phyloP scores from a whole-genome alignment of 2,888 invertebrate genomes.

The Scaeva pyrastri region DNA sequence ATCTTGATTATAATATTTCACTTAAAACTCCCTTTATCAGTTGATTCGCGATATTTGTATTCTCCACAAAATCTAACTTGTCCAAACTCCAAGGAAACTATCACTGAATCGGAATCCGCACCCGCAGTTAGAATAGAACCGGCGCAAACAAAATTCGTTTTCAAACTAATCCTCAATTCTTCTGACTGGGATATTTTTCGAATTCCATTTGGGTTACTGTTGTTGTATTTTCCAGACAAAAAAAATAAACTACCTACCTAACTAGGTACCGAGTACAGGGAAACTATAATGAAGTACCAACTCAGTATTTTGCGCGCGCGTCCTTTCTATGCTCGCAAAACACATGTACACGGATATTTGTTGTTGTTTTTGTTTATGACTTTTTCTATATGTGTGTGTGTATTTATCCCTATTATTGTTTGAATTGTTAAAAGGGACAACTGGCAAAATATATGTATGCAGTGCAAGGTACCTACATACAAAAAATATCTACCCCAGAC shows the following conservation, averaged over 20 bases:
- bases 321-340: constrained; percentile 21
- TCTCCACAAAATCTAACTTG: not conserved
- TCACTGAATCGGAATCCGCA: not conserved
- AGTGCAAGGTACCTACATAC: not conserved
- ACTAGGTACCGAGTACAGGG: constrained; percentile 10
- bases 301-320: constrained; percentile 35
- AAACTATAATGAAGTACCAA: constrained; percentile 14
- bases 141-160: constrained; percentile 27
- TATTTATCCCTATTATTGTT: constrained; percentile 18
- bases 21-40: not conserved
- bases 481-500: not conserved
- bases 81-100: not conserved
- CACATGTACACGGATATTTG: not conserved
- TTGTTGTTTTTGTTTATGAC: not conserved
- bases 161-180: constrained; percentile 15
- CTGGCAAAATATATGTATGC: not conserved
- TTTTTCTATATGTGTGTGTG: not conserved
- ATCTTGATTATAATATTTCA: not conserved
- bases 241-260: constrained; percentile 4
- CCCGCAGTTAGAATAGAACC: constrained; percentile 24
- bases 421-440: constrained; percentile 25
- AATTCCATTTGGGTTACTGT: not conserved
- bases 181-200: constrained; percentile 15
- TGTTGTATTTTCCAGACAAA: not conserved
- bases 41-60: not conserved